Conservation (phyloP, 2,888 invertebrate species). For the Pachliopta kotzebuea region DNA sequence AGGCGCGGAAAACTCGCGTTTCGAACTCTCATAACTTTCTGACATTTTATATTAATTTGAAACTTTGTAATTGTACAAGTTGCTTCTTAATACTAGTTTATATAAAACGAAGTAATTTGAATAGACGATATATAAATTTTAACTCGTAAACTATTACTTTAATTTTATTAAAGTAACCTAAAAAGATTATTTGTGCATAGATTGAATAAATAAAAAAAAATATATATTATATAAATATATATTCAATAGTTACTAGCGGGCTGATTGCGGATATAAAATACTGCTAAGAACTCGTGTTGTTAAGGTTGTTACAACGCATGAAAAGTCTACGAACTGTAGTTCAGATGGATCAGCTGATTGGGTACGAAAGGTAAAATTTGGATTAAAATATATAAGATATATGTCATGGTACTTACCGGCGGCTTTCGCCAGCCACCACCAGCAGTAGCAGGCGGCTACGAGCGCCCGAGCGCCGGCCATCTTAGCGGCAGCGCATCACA, state of each 20-base stretch:
- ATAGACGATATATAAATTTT: not conserved
- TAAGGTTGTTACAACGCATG: constrained; percentile 35
- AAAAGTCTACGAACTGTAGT: constrained; percentile 42
- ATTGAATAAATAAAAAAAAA: constrained; percentile 31
- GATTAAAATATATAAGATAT: constrained; percentile 19
- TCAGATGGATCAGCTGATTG: constrained; percentile 62
- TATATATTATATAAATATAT: constrained; percentile 40
- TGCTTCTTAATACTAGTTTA: not conserved
- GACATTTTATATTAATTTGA: not conserved
- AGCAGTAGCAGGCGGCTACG: constrained; percentile 77
- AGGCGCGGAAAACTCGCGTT: constrained; percentile 25
- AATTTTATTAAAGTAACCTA: constrained; percentile 22
- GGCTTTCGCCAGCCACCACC: constrained; percentile 78
- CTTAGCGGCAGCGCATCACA: constrained; percentile 77
- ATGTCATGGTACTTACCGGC: constrained; percentile 68
- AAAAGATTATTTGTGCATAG: constrained; percentile 5
- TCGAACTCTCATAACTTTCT: not conserved
- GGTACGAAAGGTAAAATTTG: constrained; percentile 15
- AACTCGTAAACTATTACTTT: not conserved
- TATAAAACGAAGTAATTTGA: not conserved
- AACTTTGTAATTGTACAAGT: not conserved
- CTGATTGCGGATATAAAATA: constrained; percentile 47
- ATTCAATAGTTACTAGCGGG: constrained; percentile 41
- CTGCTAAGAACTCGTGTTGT: constrained; percentile 42
- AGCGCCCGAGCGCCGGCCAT: constrained; percentile 81